A percentile compares a stretch with the other conserved stretches of the same genome.
phyloP scores from a whole-genome alignment of 1,140 invertebrate genomes.

The Zaprionus gabonicus region DNA sequence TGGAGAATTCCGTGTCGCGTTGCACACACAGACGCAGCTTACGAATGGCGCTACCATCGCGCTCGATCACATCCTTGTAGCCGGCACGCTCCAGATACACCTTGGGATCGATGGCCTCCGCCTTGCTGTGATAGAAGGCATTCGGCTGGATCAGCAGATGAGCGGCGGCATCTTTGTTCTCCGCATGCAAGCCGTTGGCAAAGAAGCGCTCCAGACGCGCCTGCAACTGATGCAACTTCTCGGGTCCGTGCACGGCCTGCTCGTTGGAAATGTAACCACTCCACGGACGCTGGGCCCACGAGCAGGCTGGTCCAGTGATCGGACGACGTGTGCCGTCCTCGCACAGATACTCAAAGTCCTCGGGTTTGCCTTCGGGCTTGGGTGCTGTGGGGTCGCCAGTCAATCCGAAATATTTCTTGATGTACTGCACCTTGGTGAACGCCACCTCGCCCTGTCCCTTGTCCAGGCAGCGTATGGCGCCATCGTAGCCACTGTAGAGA shows the following conservation, averaged over 20 bases:
- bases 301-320: slow-evolving; percentile 88
- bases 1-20: slow-evolving; percentile 86
- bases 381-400: slow-evolving; percentile 50
- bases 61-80: slow-evolving; percentile 92
- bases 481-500: slow-evolving; percentile 92
- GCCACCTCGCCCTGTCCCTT: slow-evolving; percentile 92
- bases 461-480: slow-evolving; percentile 91
- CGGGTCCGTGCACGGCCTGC: slow-evolving; percentile 85
- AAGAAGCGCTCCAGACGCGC: slow-evolving; percentile 78
- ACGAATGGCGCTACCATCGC: slow-evolving; percentile 83
- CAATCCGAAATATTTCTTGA: slow-evolving; percentile 90
- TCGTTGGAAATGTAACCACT: slow-evolving; percentile 89
- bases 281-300: slow-evolving; percentile 93
- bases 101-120: slow-evolving; percentile 86
- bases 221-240: slow-evolving; percentile 79
- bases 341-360: slow-evolving; percentile 91
- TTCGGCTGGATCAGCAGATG: slow-evolving; percentile 86
- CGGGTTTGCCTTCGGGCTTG: slow-evolving; percentile 85
- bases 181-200: slow-evolving; percentile 69
- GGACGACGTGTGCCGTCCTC: slow-evolving; percentile 90
- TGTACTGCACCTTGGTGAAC: slow-evolving; percentile 92
- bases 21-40: slow-evolving; percentile 88
- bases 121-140: slow-evolving; percentile 87
- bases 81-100: slow-evolving; percentile 89
- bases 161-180: slow-evolving; percentile 73